phyloP scores from a whole-genome alignment of 1,140 invertebrate species.

The Drosophila auraria region DNA sequence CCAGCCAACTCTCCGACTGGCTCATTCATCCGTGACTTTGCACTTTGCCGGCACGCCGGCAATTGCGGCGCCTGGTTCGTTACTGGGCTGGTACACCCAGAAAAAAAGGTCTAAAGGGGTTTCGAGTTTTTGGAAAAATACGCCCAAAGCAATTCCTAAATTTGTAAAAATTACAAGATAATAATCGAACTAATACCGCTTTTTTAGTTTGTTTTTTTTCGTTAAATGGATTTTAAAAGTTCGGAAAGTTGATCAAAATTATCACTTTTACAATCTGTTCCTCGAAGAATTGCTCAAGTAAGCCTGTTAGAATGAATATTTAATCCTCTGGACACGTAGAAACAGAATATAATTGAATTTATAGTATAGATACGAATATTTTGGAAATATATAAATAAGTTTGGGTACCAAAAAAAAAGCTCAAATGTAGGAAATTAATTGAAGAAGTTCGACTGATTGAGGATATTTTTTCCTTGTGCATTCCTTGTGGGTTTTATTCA shows the following conservation, averaged over 20 bases:
- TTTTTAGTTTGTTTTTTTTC: too few species aligned
- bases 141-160: not conserved
- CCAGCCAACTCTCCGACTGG: conserved; percentile 60
- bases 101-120: not conserved
- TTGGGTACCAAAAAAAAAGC: not conserved
- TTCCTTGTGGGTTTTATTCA: not conserved
- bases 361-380: not conserved
- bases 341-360: not conserved
- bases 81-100: not conserved
- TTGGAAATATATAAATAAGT: not conserved
- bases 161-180: not conserved
- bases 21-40: conserved; percentile 81
- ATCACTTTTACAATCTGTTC: not conserved
- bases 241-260: too few species aligned
- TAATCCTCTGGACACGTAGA: not conserved
- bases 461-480: conserved; percentile 13
- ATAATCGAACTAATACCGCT: too few species aligned
- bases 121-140: not conserved
- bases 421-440: not conserved
- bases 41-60: conserved; percentile 55
- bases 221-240: too few species aligned
- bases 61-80: conserved; percentile 41
- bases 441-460: too few species aligned
- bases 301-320: not conserved
- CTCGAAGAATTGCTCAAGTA: not conserved